These are phyloP conservation scores for Zaprionus capensis DNA, from an alignment of 1,140 invertebrate species.

Conservation along the genomic window DNA sequence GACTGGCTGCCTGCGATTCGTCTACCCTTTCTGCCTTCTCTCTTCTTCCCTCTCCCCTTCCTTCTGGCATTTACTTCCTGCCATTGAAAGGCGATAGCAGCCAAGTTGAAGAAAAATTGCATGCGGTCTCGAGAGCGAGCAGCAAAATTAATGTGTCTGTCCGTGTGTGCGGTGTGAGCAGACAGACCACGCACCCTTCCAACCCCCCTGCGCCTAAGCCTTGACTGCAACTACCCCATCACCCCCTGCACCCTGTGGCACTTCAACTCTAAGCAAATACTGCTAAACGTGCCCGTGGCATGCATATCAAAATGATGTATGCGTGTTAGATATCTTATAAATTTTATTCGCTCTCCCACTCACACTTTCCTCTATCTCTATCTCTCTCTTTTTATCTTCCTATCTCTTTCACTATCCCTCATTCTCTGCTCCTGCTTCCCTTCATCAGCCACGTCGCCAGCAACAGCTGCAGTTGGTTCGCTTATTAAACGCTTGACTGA, in stretches of 20 bases:
- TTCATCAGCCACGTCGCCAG: slow-evolving; percentile 7
- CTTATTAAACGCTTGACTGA: slow-evolving; percentile 67
- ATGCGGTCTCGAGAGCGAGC: slow-evolving; percentile 75
- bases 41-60: neutral
- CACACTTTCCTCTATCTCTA: neutral
- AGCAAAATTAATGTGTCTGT: slow-evolving; percentile 79
- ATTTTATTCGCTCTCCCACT: slow-evolving; percentile 64
- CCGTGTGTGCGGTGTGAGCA: slow-evolving; percentile 47
- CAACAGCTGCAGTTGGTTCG: slow-evolving; percentile 58
- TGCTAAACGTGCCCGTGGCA: slow-evolving; percentile 67
- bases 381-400: slow-evolving; percentile 12
- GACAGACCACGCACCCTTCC: slow-evolving; percentile 6
- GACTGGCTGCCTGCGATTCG: slow-evolving; percentile 31
- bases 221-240: neutral
- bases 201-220: slow-evolving; percentile 8
- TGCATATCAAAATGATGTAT: slow-evolving; percentile 80
- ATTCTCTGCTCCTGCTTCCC: neutral
- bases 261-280: slow-evolving; percentile 67
- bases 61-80: slow-evolving; percentile 47
- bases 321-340: slow-evolving; percentile 81
- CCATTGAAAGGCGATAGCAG: slow-evolving; percentile 74
- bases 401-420: slow-evolving; percentile 4
- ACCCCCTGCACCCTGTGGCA: neutral
- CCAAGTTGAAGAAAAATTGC: slow-evolving; percentile 72
- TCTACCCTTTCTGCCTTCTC: slow-evolving; percentile 5